These are phyloP conservation scores for Xestia rhomboidea DNA, from an alignment of 2,888 invertebrate species.

Conservation along the genomic window DNA sequence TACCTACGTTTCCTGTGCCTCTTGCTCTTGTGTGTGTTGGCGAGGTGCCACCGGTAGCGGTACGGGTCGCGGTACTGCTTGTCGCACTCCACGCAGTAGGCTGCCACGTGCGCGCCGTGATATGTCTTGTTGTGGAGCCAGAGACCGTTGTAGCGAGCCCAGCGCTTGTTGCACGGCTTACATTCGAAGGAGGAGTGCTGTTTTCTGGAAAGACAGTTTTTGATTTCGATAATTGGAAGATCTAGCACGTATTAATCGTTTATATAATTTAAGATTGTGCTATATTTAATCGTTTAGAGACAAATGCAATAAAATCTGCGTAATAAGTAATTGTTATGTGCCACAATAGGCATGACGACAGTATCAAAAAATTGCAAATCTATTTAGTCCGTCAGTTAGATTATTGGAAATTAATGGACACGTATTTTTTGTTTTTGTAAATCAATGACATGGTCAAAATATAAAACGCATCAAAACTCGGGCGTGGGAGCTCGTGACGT, in stretches of 20 bases:
- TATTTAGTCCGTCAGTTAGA: too few species aligned
- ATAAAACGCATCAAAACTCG: too few species aligned
- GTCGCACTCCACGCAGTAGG: slow-evolving; percentile 78
- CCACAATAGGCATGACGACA: too few species aligned
- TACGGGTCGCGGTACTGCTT: slow-evolving; percentile 68
- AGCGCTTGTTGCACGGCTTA: slow-evolving; percentile 69
- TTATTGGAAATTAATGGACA: too few species aligned
- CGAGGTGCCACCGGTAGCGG: slow-evolving; percentile 74
- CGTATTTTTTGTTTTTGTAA: too few species aligned
- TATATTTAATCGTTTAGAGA: background rate
- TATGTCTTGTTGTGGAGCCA: slow-evolving; percentile 76
- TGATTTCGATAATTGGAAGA: too few species aligned
- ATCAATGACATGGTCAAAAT: too few species aligned
- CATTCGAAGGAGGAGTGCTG: slow-evolving; percentile 74
- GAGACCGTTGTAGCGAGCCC: slow-evolving; percentile 75
- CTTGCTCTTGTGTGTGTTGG: slow-evolving; percentile 62
- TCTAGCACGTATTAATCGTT: too few species aligned
- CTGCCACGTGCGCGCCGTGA: slow-evolving; percentile 58
- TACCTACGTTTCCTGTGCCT: slow-evolving; percentile 51
- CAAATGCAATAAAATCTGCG: background rate
- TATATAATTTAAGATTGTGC: too few species aligned
- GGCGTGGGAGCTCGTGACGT: too few species aligned
- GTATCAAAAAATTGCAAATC: too few species aligned
- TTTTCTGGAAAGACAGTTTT: slow-evolving; percentile 57
- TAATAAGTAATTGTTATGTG: too few species aligned